phyloP scores from a whole-genome alignment of 2,113 vertebrate species.

The Anhinga anhinga region DNA sequence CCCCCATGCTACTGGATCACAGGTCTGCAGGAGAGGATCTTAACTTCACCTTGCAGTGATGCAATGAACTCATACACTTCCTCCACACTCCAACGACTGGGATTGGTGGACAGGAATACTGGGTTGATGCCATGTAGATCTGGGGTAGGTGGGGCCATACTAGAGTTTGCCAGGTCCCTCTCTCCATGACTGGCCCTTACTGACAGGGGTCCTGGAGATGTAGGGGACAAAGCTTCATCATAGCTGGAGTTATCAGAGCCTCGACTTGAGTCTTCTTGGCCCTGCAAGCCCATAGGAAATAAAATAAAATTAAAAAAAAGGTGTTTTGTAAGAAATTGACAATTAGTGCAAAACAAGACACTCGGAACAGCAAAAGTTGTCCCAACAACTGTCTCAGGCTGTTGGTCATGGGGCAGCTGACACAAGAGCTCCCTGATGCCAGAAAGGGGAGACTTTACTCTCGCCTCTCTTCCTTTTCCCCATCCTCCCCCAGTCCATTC shows the following conservation, averaged over 20 bases:
- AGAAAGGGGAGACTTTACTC: neutral
- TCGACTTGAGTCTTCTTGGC: conserved; percentile 92
- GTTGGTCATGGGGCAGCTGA: neutral
- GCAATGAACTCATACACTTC: conserved; percentile 96
- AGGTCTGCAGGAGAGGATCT: neutral
- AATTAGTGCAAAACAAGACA: neutral
- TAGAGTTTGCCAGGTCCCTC: conserved; percentile 75
- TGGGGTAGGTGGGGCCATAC: conserved; percentile 77
- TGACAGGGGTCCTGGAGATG: conserved; percentile 87
- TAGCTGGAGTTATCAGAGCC: conserved; percentile 92
- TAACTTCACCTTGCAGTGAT: conserved; percentile 88
- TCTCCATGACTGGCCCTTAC: conserved; percentile 83
- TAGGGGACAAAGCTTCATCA: conserved; percentile 88
- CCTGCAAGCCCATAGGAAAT: conserved; percentile 61
- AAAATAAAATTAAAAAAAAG: neutral
- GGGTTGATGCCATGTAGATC: conserved; percentile 86
- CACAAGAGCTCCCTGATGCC: neutral
- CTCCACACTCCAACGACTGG: conserved; percentile 93
- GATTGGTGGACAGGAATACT: conserved; percentile 87
- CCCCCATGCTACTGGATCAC: neutral
- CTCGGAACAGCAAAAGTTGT: neutral
- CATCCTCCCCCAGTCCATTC: neutral
- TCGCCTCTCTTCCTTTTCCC: neutral
- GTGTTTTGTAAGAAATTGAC: neutral
- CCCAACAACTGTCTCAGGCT: neutral